A percentile compares a stretch with the other conserved stretches of the same genome.
Evolutionary conservation across 2,888 invertebrate species (phyloP).

Genomic region (Hipparchia semele): DNA sequence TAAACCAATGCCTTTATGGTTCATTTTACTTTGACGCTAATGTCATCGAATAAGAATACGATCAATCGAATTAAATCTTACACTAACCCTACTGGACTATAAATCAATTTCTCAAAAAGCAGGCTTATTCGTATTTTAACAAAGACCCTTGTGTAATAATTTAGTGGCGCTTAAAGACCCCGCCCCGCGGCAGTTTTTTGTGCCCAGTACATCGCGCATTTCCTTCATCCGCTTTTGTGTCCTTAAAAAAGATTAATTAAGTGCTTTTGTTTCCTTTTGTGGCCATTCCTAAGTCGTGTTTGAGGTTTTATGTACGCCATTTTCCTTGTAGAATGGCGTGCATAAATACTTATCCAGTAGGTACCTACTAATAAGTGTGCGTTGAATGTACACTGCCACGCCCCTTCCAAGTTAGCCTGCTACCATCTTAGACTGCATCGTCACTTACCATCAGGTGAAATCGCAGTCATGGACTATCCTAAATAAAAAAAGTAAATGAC

Average conservation of each 20-base stretch:
- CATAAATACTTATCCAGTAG: not conserved
- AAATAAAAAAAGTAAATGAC: too few species aligned
- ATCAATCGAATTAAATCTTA: too few species aligned
- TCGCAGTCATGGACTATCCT: too few species aligned
- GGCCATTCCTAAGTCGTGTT: constrained; percentile 57
- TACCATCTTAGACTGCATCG: too few species aligned
- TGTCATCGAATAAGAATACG: too few species aligned
- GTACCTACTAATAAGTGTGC: not conserved
- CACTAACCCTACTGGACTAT: too few species aligned
- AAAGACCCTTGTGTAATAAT: constrained; percentile 46
- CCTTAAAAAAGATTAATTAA: constrained; percentile 76
- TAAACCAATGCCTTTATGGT: too few species aligned
- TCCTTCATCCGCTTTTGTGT: constrained; percentile 61
- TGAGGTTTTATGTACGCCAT: constrained; percentile 38
- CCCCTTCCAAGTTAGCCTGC: too few species aligned
- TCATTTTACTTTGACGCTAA: too few species aligned
- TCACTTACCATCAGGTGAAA: too few species aligned
- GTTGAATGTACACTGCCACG: too few species aligned
- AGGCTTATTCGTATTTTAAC: not conserved
- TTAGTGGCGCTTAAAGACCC: constrained; percentile 60
- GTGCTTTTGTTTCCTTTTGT: constrained; percentile 64
- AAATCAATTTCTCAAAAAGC: not conserved
- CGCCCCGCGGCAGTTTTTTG: constrained; percentile 55
- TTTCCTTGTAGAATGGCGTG: constrained; percentile 1
- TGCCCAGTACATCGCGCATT: constrained; percentile 54